phyloP scores from a whole-genome alignment of 2,888 invertebrate species.

The Serripes groenlandicus region DNA sequence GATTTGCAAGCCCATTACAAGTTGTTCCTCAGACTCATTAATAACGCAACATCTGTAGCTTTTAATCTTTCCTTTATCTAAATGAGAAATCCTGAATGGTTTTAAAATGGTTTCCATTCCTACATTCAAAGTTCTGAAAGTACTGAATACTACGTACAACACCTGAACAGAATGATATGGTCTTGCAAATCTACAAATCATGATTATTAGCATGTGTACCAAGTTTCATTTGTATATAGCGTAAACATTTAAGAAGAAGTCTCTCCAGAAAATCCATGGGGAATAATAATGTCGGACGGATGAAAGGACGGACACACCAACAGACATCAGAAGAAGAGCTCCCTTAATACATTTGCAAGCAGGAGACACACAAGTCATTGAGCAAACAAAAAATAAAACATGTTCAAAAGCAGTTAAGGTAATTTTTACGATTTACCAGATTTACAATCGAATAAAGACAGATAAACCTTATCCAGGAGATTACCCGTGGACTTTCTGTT shows the following conservation, averaged over 20 bases:
- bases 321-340: too few species aligned
- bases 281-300: too few species aligned
- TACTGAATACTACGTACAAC: too few species aligned
- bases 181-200: too few species aligned
- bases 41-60: constrained; percentile 19
- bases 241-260: too few species aligned
- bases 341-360: too few species aligned
- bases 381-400: constrained; percentile 13
- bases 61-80: constrained; percentile 14
- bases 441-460: neutral
- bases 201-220: too few species aligned
- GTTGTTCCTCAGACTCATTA: constrained; percentile 1
- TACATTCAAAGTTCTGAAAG: constrained; percentile 1
- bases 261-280: too few species aligned
- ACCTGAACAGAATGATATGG: too few species aligned
- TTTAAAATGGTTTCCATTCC: constrained; percentile 9
- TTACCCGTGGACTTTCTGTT: neutral
- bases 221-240: too few species aligned
- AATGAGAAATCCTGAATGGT: constrained; percentile 14
- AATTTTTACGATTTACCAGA: constrained; percentile 10
- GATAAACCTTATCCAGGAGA: neutral
- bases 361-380: too few species aligned
- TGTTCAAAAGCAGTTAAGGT: constrained; percentile 9
- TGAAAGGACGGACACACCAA: too few species aligned
- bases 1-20: constrained; percentile 1